These are phyloP conservation scores for Aeoliscus strigatus DNA, from an alignment of 2,797 vertebrate genomes.

Conservation along the genomic window DNA sequence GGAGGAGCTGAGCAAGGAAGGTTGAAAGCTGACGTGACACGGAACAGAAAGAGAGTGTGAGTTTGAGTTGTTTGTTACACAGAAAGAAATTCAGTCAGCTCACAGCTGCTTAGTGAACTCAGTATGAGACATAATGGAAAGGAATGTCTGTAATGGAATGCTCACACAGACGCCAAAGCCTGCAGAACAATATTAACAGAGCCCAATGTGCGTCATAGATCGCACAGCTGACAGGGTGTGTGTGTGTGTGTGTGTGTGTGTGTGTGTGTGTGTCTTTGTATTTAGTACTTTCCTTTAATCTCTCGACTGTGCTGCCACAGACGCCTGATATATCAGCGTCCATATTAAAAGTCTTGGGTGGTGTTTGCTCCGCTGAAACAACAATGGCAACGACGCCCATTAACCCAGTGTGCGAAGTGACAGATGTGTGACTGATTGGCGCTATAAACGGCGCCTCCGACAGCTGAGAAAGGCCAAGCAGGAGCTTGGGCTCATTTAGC, in stretches of 20 bases:
- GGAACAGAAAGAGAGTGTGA: background rate
- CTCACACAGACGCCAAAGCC: constrained; percentile 71
- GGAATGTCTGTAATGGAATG: constrained; percentile 72
- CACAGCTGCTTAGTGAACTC: constrained; percentile 63
- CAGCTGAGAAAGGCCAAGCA: no score
- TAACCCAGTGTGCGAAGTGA: background rate
- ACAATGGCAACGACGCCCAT: constrained; percentile 33
- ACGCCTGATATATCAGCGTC: constrained; percentile 39
- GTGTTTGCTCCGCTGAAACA: constrained; percentile 27
- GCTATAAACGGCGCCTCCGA: no score
- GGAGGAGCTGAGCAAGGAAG: background rate
- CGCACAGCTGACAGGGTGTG: constrained; percentile 69
- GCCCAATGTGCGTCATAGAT: constrained; percentile 76
- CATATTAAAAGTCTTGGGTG: constrained; percentile 41
- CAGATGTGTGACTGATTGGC: constrained; percentile 13
- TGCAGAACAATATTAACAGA: constrained; percentile 78
- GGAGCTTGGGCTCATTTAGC: no score
- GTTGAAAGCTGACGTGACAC: background rate
- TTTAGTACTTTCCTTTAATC: constrained; percentile 43
- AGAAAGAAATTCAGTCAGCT: constrained; percentile 37
- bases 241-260: constrained; percentile 32
- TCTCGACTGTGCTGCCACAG: constrained; percentile 45
- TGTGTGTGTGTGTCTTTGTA: constrained; percentile 27
- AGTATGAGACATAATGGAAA: constrained; percentile 58
- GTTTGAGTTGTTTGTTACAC: background rate